phyloP scores from a whole-genome alignment of 1,140 invertebrate genomes.

The Oscheius sp. region DNA sequence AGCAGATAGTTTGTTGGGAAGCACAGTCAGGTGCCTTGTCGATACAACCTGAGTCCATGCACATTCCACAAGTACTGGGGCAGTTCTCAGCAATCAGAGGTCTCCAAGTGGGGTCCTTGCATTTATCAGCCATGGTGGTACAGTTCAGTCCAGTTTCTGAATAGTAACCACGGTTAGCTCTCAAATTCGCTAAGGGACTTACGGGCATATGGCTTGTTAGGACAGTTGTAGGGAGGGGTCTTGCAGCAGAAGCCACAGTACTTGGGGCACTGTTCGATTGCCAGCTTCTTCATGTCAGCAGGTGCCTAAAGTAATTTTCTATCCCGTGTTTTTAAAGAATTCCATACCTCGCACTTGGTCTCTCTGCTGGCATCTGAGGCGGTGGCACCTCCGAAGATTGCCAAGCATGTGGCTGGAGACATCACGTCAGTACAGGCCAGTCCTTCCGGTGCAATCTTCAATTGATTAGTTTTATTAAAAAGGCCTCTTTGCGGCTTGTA shows the following conservation, averaged over 20 bases:
- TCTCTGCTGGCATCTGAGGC: too few species aligned
- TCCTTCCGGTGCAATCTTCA: too few species aligned
- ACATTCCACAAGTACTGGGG: constrained; percentile 10
- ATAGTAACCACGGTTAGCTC: too few species aligned
- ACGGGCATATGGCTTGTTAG: constrained; percentile 14
- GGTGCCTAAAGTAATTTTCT: too few species aligned
- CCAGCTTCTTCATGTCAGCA: constrained; percentile 14
- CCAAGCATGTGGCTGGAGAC: too few species aligned
- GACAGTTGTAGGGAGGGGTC: constrained; percentile 13
- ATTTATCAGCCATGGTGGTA: constrained; percentile 1
- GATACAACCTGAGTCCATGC: constrained; percentile 4
- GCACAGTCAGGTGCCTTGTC: constrained; percentile 13
- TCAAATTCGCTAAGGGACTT: too few species aligned
- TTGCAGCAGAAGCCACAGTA: constrained; percentile 24
- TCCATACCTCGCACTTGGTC: too few species aligned
- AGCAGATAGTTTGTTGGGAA: not conserved
- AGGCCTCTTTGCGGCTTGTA: too few species aligned
- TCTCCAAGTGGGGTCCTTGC: not conserved
- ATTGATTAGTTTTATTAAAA: too few species aligned
- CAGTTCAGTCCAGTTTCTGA: constrained; percentile 15
- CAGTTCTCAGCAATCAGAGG: constrained; percentile 9
- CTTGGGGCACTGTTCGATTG: constrained; percentile 17
- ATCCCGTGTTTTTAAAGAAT: too few species aligned
- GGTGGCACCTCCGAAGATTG: too few species aligned
- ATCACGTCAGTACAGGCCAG: too few species aligned